These are phyloP conservation scores for Rotaria sp. DNA, from an alignment of 2,888 invertebrate species.

Conservation along the genomic window DNA sequence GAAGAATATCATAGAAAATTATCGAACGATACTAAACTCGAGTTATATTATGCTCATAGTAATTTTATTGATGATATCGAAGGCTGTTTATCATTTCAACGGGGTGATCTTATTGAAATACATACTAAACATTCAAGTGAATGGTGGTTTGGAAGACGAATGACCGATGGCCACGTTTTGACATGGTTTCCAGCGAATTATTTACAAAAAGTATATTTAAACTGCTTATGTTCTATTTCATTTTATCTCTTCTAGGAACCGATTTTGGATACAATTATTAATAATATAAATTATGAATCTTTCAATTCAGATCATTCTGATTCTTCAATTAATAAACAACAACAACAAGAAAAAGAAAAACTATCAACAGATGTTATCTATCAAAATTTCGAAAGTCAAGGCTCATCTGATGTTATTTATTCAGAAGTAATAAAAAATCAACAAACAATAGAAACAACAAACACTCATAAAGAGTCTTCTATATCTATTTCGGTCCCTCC, in stretches of 20 bases:
- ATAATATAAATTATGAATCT: background rate
- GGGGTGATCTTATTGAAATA: background rate
- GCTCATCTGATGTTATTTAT: background rate
- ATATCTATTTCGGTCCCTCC: background rate
- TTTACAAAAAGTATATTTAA: background rate
- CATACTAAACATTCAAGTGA: background rate
- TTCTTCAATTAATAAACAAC: background rate
- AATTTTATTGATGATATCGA: background rate
- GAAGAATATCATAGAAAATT: background rate
- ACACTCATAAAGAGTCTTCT: background rate
- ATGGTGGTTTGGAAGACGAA: background rate
- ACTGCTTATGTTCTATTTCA: background rate
- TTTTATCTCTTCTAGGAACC: background rate
- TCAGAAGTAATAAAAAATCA: background rate
- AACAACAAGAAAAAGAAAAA: background rate
- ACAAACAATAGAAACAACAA: background rate
- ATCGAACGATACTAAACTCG: background rate
- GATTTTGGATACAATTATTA: background rate
- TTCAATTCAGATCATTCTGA: no score
- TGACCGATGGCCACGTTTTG: background rate
- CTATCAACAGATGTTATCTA: background rate
- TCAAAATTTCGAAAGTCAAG: background rate
- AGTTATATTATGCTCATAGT: background rate
- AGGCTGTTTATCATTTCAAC: background rate
- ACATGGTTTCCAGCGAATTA: background rate